phyloP scores from a whole-genome alignment of 2,797 vertebrate species.

The Phrynocephalus vlangalii region DNA sequence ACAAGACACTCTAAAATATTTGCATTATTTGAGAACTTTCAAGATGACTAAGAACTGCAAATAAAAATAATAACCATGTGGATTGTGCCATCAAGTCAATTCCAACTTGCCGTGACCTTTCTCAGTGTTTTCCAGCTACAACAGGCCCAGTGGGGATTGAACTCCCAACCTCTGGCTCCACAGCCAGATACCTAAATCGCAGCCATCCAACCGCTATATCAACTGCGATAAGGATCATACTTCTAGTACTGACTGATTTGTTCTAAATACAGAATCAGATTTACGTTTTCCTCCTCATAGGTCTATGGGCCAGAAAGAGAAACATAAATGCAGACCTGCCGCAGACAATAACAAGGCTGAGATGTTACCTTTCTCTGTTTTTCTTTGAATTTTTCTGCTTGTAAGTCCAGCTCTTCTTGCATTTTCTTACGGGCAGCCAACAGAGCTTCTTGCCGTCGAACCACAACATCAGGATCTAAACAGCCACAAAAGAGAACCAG shows the following conservation, averaged over 20 bases:
- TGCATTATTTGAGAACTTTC: not conserved
- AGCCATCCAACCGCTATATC: too few species aligned
- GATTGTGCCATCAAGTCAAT: too few species aligned
- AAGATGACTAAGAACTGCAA: not conserved
- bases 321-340: not conserved
- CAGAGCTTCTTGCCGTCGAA: constrained; percentile 86
- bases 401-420: constrained; percentile 89
- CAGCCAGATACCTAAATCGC: too few species aligned
- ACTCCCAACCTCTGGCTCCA: too few species aligned
- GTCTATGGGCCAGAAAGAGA: not conserved
- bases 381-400: constrained; percentile 88
- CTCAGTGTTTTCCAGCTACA: too few species aligned
- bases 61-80: too few species aligned
- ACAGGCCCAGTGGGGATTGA: too few species aligned
- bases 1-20: too few species aligned
- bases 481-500: not conserved
- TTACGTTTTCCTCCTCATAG: not conserved
- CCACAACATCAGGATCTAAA: constrained; percentile 80
- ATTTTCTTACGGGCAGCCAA: constrained; percentile 87
- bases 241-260: not conserved
- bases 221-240: too few species aligned
- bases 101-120: too few species aligned
- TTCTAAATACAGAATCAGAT: not conserved
- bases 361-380: constrained; percentile 86
- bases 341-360: not conserved